Evolutionary conservation across 2,113 vertebrate species (phyloP), one percentile per base, ranked within the genome.

Genomic region (Lagopus leucura): DNA sequence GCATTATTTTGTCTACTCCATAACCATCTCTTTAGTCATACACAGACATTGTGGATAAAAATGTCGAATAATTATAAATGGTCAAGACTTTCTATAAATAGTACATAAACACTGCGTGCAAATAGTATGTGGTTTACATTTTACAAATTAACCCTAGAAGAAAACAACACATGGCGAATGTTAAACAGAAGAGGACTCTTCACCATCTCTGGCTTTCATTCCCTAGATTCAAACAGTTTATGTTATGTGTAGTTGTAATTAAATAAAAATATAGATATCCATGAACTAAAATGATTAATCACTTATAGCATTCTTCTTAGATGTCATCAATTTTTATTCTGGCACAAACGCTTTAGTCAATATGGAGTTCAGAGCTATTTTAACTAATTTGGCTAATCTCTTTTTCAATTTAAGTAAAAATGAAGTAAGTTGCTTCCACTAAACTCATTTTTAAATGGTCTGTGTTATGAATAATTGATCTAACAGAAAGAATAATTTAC

Each of bases 131-230:
- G 81, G 94, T 95, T 97, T 96, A 91, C 82, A 74, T 94, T 95
- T 92, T 96, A 94, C 95, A 96, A 95, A 97, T 96, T 96, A 97
- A 96, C 93, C 94, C 86, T 94, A 93, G 63, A 88, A 80, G 94
- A 96, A 90, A 92, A 95, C 94, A 95, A 94, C 95, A 96, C 93
- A 97, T 97, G 96, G 93, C 66, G 70, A 76, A 93, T 95, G 94
- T 95, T 97, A 95, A 94, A 96, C 73, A 95, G 48, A 92, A 91
- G 65, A 95, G 86, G 87, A 83, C 90, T 95, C 91, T 76, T 81
- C 80, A 92, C 92, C 84, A 80, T 94, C 93, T 86, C 90, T 95
- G 93, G 89, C 92, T 96, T 89, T 74, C 66, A 86, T 95, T 96
- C 92, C 92, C 76, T 38, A 47, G 78, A 90, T 82, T 94, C 92